phyloP scores from a whole-genome alignment of 1,140 invertebrate genomes.

The Anthonomus grandis region DNA sequence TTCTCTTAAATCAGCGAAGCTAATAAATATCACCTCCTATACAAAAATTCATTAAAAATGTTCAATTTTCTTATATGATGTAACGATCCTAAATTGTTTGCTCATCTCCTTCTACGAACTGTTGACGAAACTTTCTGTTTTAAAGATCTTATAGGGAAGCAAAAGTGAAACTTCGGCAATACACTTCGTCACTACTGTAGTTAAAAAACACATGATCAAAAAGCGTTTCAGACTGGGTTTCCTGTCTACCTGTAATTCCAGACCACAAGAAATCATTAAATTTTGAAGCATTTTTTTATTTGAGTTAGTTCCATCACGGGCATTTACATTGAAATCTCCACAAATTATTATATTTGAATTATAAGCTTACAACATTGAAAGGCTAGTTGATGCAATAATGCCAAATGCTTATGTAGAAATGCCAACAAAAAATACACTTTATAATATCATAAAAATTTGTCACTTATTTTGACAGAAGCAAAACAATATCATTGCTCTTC shows the following conservation, averaged over 20 bases:
- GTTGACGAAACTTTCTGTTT: not conserved
- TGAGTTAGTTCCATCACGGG: not conserved
- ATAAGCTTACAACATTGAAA: no score
- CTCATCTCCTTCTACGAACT: not conserved
- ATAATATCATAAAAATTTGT: no score
- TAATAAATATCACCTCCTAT: no score
- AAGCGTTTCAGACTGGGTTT: not conserved
- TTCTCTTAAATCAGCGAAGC: no score
- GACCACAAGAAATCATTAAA: not conserved
- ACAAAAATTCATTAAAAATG: no score
- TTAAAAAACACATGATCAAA: not conserved
- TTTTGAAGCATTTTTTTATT: not conserved
- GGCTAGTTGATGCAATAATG: no score
- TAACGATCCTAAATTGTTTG: not conserved
- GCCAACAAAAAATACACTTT: no score
- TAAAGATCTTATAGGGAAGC: not conserved
- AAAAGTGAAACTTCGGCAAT: not conserved
- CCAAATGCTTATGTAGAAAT: no score
- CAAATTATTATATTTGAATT: not conserved
- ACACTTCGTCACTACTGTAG: no score
- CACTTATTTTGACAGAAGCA: no score
- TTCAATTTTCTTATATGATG: not conserved
- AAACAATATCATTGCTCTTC: no score
- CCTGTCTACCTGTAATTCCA: not conserved
- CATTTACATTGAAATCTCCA: not conserved